Evolutionary conservation across 2,888 invertebrate genomes (phyloP), one percentile per base, ranked within the genome.

Genomic region (Perizoma affinitatum): DNA sequence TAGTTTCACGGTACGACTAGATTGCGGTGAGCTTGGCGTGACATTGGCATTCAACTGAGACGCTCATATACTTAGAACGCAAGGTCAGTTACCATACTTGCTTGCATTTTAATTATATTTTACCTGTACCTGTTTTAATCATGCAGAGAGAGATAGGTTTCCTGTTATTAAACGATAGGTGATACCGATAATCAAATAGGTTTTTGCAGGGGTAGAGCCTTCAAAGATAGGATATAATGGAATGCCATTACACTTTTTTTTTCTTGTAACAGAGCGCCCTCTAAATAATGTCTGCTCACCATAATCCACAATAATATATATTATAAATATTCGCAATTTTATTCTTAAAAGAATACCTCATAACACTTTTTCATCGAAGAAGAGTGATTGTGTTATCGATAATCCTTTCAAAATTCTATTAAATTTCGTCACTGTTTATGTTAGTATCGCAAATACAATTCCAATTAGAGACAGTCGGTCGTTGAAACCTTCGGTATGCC

Each of bases 11-110:
- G 75, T 73, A 73, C 68, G 58, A 66, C 61, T 71, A 69, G 22
- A 22, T 65, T 69, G 72, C 63, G 72, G 76, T 79, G 74, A 75
- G 72, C 61, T 66, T 61, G 59, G 50, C 63, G 73, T 82, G 81
- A 79, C 82, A 86, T 87, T 88, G 87, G 83, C 87, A 88, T 86
- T 88, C 86, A 87, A 81, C 79, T 86, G 82, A 84, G 83, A 84
- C 88, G 81, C 71, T 78, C 71, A 73, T 79, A 76, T 82, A 84
- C 78, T 75, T 81, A 82, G 82, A 80, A 79, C 72, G 77, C 83
- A 84, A 86, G 85, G 86, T 80, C 83, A 82, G 75, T 75, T 73
- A 70, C 76, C 70, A 76, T 82, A 82, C 76, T 71, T 68, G 76
- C 77, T 76, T 72, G 73, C 73, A 76, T 78, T 78, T 68, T 76